Percentiles rank a stretch among this genome's conserved stretches.
These are phyloP conservation scores for Eupithecia subumbrata DNA, from an alignment of 2,888 invertebrate genomes.

Conservation along the genomic window DNA sequence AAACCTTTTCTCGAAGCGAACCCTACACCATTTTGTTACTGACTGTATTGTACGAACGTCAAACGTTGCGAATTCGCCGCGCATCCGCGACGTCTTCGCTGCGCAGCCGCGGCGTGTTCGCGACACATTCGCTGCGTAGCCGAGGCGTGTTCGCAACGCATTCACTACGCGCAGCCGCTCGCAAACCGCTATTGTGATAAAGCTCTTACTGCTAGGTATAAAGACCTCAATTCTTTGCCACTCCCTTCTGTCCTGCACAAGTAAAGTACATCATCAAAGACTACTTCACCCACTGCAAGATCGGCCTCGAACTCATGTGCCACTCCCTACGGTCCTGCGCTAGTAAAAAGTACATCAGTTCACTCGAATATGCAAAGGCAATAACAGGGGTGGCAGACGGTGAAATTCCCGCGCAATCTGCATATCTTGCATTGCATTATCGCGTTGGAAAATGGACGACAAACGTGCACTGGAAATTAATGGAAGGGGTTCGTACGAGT, in stretches of 20 bases:
- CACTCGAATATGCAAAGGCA: conserved; percentile 38
- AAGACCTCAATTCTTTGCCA: background rate
- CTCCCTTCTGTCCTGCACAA: background rate
- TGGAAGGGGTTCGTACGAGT: conserved; percentile 26
- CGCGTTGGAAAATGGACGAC: conserved; percentile 38
- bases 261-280: background rate
- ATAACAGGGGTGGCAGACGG: conserved; percentile 39
- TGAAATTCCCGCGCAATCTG: conserved; percentile 37
- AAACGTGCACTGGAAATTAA: conserved; percentile 23
- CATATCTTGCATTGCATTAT: conserved; percentile 42
- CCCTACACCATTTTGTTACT: no score
- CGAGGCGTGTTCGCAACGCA: no score
- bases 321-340: conserved; percentile 15
- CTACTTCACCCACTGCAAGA: background rate
- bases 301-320: background rate
- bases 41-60: no score
- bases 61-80: no score
- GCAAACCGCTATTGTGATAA: no score
- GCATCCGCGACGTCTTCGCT: no score
- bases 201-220: background rate
- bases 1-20: no score
- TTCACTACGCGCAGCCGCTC: no score
- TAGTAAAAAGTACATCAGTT: conserved; percentile 37
- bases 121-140: no score
- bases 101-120: no score